A percentile compares a stretch with the other conserved stretches of the same genome.
These are phyloP conservation scores for Octopus bimaculoides DNA, from an alignment of 1,140 invertebrate species.

Conservation along the genomic window DNA sequence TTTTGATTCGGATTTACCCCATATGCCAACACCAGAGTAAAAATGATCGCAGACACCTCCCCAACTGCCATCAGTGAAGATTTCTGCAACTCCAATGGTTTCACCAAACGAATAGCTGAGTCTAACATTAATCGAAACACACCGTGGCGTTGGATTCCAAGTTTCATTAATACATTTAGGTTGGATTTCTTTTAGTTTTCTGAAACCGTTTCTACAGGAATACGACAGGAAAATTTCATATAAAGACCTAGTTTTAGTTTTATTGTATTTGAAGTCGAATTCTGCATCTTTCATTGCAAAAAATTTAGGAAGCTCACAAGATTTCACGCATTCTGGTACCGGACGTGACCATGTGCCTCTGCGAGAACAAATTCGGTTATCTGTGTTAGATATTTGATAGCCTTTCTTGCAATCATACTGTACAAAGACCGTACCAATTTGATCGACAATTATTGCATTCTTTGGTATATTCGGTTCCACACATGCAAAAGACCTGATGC, in stretches of 20 bases:
- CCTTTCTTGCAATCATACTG: background rate
- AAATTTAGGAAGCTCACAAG: background rate
- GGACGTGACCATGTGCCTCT: background rate
- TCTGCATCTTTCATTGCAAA: background rate
- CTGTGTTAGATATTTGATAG: background rate
- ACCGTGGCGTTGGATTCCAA: background rate
- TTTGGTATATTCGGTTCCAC: background rate
- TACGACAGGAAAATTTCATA: background rate
- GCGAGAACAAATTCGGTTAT: background rate
- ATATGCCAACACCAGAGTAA: background rate
- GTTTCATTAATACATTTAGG: background rate
- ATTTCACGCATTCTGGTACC: background rate
- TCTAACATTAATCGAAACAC: background rate
- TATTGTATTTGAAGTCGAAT: background rate
- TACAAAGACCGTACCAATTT: background rate
- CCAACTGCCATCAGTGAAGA: background rate
- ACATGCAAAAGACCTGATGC: background rate
- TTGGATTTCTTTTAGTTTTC: background rate
- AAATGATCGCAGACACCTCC: background rate
- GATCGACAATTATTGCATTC: background rate
- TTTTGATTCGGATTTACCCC: background rate
- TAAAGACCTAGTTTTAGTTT: background rate
- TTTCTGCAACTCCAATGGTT: background rate
- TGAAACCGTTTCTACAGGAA: background rate
- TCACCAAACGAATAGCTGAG: background rate